A percentile compares a stretch with the other conserved stretches of the same genome.
phyloP scores from a whole-genome alignment of 2,113 vertebrate genomes.

The Donacobius atricapilla region DNA sequence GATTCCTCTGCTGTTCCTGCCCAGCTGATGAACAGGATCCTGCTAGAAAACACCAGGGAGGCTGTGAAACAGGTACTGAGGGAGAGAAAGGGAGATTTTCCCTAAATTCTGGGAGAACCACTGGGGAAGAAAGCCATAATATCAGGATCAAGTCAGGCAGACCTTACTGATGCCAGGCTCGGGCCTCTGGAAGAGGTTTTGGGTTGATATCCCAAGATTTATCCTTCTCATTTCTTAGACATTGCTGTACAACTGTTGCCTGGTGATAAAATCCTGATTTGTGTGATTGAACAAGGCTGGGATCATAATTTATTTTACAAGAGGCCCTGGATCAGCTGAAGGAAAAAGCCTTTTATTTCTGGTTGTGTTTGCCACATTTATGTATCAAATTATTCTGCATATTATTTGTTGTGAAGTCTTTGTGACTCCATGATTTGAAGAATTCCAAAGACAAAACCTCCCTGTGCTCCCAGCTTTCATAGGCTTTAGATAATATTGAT shows the following conservation, averaged over 20 bases:
- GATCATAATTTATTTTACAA: neutral
- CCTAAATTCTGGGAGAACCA: neutral
- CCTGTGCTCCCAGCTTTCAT: neutral
- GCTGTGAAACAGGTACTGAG: constrained; percentile 60
- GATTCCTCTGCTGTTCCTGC: constrained; percentile 29
- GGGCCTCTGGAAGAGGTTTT: neutral
- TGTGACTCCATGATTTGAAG: neutral
- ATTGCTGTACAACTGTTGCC: neutral
- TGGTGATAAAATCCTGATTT: neutral
- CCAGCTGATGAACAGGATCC: constrained; percentile 51
- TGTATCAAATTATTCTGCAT: neutral
- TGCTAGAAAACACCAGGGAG: constrained; percentile 55
- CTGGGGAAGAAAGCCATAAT: fast-evolving
- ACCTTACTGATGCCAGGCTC: neutral
- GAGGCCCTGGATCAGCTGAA: neutral
- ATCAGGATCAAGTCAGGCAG: neutral
- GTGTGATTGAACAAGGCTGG: neutral
- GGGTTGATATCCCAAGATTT: neutral
- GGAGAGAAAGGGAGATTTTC: neutral
- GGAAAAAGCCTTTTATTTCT: neutral
- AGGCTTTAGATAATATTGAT: neutral
- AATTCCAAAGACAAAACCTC: neutral
- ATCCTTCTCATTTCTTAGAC: neutral
- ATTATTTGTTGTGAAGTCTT: neutral
- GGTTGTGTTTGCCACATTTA: neutral